Evolutionary conservation across 1,140 invertebrate species (phyloP), one percentile per base, ranked within the genome.

Genomic region (Adelges cooleyi): DNA sequence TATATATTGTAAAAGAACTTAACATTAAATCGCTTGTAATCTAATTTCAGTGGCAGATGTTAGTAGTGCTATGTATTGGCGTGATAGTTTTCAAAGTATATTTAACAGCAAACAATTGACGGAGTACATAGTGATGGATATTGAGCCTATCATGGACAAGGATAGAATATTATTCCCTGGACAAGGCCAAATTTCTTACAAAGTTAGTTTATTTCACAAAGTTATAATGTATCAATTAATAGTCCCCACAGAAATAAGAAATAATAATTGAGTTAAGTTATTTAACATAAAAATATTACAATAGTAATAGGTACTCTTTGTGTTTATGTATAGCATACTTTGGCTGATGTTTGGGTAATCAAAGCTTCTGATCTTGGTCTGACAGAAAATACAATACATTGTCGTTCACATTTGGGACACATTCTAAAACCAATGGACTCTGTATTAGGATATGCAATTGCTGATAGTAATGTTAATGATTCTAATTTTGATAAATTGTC

Each of bases 121-220:
- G 2, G 92, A 98, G 75, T 99, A 90, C 73, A 84, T 90, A 70
- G 90, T 99, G 1, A 95, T 99, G 87, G 89, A 98, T 73, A 85
- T 95, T 67, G 92, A 97, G 72, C 77, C 85, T 40, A 85, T 96
- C 3, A 78, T 79, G 68, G 83, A 89, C 38, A 84, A 87, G 73
- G 84, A 95, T 67, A 80, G 82, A 69, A 85, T 84, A 71, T 76
- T 78, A 54, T 91, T 91, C 71, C 87, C 88, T 13, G 91, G 92
- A 1, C 92, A 95, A 79, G 92, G 92, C 15, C 76, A 80, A 38
- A 80, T 94, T 66, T 95, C 92, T 1, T 80, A 80, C 18, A 90
- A 89, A 74, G 82, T 82, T 75, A 71, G 27, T 51, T 0, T 9
- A 25, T n/a, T n/a, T n/a, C n/a, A n/a, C n/a, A n/a, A n/a, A n/a